These are phyloP conservation scores for Serrognathus titanus DNA, from an alignment of 2,888 invertebrate genomes.

Conservation along the genomic window DNA sequence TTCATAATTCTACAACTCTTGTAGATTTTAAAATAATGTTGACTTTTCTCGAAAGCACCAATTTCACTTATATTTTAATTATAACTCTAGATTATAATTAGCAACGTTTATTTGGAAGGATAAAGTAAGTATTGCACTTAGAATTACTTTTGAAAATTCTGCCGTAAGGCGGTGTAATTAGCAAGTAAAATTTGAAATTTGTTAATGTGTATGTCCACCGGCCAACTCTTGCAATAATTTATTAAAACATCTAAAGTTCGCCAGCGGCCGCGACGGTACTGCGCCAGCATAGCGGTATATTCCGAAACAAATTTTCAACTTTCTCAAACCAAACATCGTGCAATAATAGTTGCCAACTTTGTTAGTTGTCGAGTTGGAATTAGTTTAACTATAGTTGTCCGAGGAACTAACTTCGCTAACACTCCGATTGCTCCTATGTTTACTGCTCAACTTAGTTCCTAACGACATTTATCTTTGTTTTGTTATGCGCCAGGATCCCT, in stretches of 20 bases:
- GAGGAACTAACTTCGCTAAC: slow-evolving; percentile 32
- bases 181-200: no score
- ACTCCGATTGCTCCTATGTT: slow-evolving; percentile 32
- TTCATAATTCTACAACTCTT: no score
- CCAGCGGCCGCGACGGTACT: slow-evolving; percentile 20
- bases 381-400: slow-evolving; percentile 43
- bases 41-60: no score
- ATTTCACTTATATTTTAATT: no score
- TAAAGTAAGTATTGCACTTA: no score
- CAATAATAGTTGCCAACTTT: slow-evolving; percentile 46
- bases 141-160: no score
- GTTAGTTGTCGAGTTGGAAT: slow-evolving; percentile 38
- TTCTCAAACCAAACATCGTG: slow-evolving; percentile 45
- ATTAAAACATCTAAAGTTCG: slow-evolving; percentile 36
- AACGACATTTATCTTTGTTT: slow-evolving; percentile 39
- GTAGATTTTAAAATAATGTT: no score
- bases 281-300: slow-evolving; percentile 24
- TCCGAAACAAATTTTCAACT: slow-evolving; percentile 41
- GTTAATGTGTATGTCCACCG: no score
- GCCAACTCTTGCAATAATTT: slow-evolving; percentile 26
- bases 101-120: no score
- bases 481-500: slow-evolving; percentile 18
- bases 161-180: no score
- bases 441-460: slow-evolving; percentile 31
- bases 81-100: no score